Percentiles rank a stretch among this genome's conserved stretches.
These are phyloP conservation scores for Heliopora coerulea DNA, from an alignment of 92 coral and sea anemone species.

Conservation along the genomic window DNA sequence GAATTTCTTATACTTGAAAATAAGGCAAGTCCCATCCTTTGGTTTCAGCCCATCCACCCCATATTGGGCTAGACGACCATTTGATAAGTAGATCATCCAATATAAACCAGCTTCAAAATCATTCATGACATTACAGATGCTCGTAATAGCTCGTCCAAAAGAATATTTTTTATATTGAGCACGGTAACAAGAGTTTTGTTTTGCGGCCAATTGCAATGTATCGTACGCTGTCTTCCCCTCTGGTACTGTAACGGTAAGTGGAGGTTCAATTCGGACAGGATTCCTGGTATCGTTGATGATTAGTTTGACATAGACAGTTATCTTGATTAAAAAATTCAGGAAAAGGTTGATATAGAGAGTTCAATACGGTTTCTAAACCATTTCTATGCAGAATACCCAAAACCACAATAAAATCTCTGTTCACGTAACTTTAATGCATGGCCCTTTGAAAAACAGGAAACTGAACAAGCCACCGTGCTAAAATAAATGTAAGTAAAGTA, in stretches of 20 bases:
- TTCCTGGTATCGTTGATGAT: constrained; percentile 43
- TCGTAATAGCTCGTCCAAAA: constrained; percentile 56
- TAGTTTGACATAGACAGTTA: constrained; percentile 65
- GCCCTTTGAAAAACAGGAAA: no score
- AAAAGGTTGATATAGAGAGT: no score
- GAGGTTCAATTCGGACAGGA: constrained; percentile 27
- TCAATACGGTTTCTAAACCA: no score
- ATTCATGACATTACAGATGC: constrained; percentile 55
- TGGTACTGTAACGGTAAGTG: constrained; percentile 37
- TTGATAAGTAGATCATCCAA: constrained; percentile 68
- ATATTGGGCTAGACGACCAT: constrained; percentile 43
- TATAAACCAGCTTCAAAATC: constrained; percentile 44
- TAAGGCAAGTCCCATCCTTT: constrained; percentile 58
- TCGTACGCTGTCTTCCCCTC: constrained; percentile 59
- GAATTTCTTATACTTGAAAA: constrained; percentile 70
- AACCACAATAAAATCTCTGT: no score
- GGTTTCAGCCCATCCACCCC: constrained; percentile 79
- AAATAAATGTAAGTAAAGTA: no score
- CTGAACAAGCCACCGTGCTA: no score
- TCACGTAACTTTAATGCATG: no score
- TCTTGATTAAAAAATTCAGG: no score
- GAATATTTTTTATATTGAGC: constrained; percentile 41
- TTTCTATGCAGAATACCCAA: no score
- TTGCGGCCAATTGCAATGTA: constrained; percentile 55
- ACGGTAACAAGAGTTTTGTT: constrained; percentile 54